phyloP scores from a whole-genome alignment of 2,113 vertebrate species.

The Sporophila hypoxantha region DNA sequence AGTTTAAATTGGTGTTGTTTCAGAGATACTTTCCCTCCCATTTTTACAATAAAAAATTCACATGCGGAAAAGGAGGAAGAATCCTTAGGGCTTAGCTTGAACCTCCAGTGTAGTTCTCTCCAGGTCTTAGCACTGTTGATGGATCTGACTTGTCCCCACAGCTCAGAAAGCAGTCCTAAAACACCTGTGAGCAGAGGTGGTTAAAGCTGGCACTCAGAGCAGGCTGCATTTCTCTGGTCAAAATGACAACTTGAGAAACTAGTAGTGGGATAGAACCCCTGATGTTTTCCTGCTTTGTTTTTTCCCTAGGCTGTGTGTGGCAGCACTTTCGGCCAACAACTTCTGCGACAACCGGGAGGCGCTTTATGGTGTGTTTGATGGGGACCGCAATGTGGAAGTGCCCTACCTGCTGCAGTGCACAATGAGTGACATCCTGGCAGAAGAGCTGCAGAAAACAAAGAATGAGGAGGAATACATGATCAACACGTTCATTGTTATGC shows the following conservation, averaged over 20 bases:
- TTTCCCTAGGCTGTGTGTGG: conserved; percentile 84
- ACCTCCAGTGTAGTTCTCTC: neutral
- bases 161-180: neutral
- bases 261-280: neutral
- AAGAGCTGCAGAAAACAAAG: conserved; percentile 92
- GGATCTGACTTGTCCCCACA: neutral
- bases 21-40: neutral
- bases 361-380: conserved; percentile 94
- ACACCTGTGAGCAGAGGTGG: neutral
- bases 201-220: neutral
- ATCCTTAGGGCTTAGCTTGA: neutral
- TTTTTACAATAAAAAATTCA: neutral
- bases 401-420: conserved; percentile 95
- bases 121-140: neutral
- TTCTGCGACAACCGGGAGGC: conserved; percentile 93
- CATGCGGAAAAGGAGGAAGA: neutral
- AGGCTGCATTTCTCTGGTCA: neutral
- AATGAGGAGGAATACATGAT: conserved; percentile 95
- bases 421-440: conserved; percentile 93
- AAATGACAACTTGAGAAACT: neutral
- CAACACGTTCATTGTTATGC: conserved; percentile 96
- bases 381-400: conserved; percentile 93
- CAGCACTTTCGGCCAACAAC: conserved; percentile 89
- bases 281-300: neutral
- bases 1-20: neutral